phyloP scores from a whole-genome alignment of 1,140 invertebrate species.

The Zelostemma sp. region DNA sequence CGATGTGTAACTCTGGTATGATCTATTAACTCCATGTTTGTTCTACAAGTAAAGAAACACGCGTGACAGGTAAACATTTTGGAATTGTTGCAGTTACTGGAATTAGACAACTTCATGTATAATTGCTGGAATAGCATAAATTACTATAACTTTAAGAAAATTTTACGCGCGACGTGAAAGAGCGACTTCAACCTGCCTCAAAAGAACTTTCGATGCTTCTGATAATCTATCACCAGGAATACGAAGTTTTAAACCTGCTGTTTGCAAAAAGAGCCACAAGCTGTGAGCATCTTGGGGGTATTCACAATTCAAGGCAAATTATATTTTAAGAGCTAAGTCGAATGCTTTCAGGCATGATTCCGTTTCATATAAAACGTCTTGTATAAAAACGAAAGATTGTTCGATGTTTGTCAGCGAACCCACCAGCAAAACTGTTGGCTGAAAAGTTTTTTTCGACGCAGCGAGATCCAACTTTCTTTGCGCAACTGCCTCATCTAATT shows the following conservation, averaged over 20 bases:
- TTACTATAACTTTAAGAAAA: too few species aligned
- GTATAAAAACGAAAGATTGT: slow-evolving; percentile 6
- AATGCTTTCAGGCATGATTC: slow-evolving; percentile 13
- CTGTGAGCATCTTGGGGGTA: slow-evolving; percentile 8
- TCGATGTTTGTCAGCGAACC: slow-evolving; percentile 8
- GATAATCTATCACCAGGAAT: background rate
- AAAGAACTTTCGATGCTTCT: background rate
- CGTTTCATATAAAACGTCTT: slow-evolving; percentile 7
- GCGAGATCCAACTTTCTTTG: slow-evolving; percentile 7
- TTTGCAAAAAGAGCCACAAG: slow-evolving; percentile 18
- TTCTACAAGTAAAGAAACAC: too few species aligned
- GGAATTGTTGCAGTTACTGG: too few species aligned
- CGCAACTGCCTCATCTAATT: background rate
- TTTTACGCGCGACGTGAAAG: background rate
- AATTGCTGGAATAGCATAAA: too few species aligned
- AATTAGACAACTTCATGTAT: too few species aligned
- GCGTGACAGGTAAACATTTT: too few species aligned
- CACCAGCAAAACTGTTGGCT: slow-evolving; percentile 14
- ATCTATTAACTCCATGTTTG: too few species aligned
- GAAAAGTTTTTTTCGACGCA: slow-evolving; percentile 12
- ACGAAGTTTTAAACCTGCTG: slow-evolving; percentile 4
- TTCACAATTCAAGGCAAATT: slow-evolving; percentile 6
- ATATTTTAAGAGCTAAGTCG: slow-evolving; percentile 14
- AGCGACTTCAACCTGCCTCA: background rate
- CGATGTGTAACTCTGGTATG: too few species aligned